phyloP scores from a whole-genome alignment of 2,888 invertebrate species.

The Clusia tigrina region DNA sequence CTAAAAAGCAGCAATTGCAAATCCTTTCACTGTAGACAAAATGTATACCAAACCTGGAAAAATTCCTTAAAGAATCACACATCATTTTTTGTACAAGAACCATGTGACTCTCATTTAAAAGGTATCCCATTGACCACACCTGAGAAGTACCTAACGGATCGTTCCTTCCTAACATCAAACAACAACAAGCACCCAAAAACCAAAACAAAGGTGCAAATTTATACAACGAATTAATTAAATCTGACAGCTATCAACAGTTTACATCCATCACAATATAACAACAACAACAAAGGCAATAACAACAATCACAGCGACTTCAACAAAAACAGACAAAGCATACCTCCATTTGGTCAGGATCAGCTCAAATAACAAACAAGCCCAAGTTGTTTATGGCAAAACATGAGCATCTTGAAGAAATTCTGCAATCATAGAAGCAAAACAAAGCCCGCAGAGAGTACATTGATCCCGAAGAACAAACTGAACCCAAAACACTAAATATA shows the following conservation, averaged over 20 bases:
- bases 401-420: constrained; percentile 7
- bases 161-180: too few species aligned
- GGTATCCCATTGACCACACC: too few species aligned
- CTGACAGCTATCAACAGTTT: constrained; percentile 17
- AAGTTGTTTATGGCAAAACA: constrained; percentile 12
- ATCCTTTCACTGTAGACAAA: too few species aligned
- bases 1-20: too few species aligned
- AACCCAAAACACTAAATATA: not conserved
- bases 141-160: too few species aligned
- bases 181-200: too few species aligned
- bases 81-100: too few species aligned
- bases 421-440: constrained; percentile 39
- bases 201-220: constrained; percentile 2
- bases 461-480: constrained; percentile 31
- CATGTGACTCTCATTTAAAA: too few species aligned
- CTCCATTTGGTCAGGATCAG: constrained; percentile 7
- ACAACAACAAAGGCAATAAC: not conserved
- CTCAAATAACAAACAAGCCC: constrained; percentile 30
- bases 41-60: too few species aligned
- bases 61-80: too few species aligned
- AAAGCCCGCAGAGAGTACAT: constrained; percentile 38
- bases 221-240: constrained; percentile 1
- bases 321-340: not conserved
- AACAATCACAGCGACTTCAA: not conserved
- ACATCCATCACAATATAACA: constrained; percentile 5